These are phyloP conservation scores for Salarias fasciatus DNA, from an alignment of 2,797 vertebrate species.

Conservation along the genomic window DNA sequence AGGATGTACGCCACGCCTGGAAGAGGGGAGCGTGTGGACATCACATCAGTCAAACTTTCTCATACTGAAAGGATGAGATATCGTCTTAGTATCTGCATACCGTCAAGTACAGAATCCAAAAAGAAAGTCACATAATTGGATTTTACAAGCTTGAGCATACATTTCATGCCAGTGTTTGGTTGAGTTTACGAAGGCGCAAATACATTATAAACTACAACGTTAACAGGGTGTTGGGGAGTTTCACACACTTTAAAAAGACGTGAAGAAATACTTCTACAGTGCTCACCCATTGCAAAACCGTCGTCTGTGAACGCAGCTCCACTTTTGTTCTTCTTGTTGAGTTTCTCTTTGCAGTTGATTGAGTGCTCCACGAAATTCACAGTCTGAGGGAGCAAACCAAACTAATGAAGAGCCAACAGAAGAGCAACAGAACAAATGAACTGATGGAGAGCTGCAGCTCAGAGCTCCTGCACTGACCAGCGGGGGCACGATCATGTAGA, in stretches of 20 bases:
- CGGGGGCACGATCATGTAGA: conserved; percentile 98
- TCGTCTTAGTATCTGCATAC: too few species aligned
- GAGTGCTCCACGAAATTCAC: conserved; percentile 99
- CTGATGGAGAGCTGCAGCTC: too few species aligned
- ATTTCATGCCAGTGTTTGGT: too few species aligned
- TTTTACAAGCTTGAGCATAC: too few species aligned
- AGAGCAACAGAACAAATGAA: neutral
- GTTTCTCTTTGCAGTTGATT: conserved; percentile 96
- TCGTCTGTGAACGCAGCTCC: conserved; percentile 98
- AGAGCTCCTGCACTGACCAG: conserved; percentile 82
- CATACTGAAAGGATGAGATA: too few species aligned
- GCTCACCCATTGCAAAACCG: conserved; percentile 98
- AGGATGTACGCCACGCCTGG: conserved; percentile 97
- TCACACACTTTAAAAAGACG: neutral
- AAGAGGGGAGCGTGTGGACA: too few species aligned
- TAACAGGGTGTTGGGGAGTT: too few species aligned
- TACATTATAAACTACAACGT: too few species aligned
- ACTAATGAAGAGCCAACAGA: neutral
- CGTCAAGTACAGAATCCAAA: too few species aligned
- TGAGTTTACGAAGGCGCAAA: too few species aligned
- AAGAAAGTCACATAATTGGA: too few species aligned
- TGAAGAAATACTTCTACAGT: neutral
- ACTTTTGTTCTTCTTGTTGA: conserved; percentile 98
- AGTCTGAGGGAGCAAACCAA: conserved; percentile 77
- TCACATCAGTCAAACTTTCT: too few species aligned